Evolutionary conservation across 2,888 invertebrate genomes (phyloP).

Genomic region (Heteromyza rotundicornis): DNA sequence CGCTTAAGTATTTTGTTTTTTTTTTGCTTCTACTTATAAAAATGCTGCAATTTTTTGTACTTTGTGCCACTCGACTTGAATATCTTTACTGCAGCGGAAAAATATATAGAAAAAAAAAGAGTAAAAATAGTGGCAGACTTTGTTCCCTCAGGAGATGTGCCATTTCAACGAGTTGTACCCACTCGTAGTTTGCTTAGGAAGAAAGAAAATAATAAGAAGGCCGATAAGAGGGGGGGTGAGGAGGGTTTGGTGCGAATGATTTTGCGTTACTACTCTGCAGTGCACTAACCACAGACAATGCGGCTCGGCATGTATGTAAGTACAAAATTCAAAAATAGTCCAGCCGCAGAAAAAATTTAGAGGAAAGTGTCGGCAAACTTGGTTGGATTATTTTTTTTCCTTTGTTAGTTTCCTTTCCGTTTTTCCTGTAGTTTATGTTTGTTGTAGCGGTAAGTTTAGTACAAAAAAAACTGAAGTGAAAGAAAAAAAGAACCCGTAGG

Average conservation of each 20-base stretch:
- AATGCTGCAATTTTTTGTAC: too few species aligned
- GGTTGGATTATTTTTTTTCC: background rate
- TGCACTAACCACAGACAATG: constrained; percentile 19
- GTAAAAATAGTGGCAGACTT: too few species aligned
- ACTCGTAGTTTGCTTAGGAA: background rate
- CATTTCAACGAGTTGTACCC: background rate
- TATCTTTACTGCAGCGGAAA: too few species aligned
- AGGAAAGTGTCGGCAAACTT: background rate
- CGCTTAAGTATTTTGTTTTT: background rate
- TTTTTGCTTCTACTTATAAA: background rate
- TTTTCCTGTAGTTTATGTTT: background rate
- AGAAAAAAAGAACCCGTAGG: too few species aligned
- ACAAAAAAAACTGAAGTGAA: too few species aligned
- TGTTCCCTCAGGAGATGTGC: background rate
- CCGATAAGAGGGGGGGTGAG: too few species aligned
- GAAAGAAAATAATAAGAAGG: background rate
- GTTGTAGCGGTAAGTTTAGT: too few species aligned
- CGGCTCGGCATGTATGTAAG: background rate
- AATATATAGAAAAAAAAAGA: too few species aligned
- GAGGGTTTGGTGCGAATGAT: too few species aligned
- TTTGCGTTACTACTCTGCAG: constrained; percentile 14
- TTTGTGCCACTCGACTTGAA: too few species aligned
- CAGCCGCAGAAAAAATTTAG: background rate
- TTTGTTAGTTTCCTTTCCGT: background rate
- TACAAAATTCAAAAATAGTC: background rate